phyloP scores from a whole-genome alignment of 2,113 vertebrate genomes.

The Falco punctatus region DNA sequence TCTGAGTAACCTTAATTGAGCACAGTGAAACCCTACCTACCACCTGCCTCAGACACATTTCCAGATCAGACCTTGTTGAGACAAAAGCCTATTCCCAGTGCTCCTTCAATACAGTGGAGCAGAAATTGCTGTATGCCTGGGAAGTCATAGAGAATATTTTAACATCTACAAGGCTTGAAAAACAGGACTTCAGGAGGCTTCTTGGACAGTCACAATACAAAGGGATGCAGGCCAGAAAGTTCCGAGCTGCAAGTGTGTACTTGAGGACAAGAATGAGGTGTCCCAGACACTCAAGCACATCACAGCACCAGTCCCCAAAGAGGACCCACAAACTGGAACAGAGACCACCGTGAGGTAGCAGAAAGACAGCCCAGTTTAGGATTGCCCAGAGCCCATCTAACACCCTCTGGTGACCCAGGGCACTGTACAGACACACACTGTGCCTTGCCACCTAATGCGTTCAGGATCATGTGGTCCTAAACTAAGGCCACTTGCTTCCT shows the following conservation, averaged over 20 bases:
- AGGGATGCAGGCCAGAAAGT: neutral
- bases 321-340: neutral
- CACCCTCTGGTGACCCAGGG: neutral
- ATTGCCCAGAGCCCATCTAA: neutral
- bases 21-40: neutral
- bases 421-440: neutral
- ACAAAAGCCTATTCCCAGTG: neutral
- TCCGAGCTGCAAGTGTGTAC: neutral
- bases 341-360: neutral
- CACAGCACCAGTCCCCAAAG: neutral
- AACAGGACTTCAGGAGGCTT: neutral
- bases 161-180: neutral
- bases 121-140: neutral
- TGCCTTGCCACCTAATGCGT: neutral
- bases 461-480: neutral
- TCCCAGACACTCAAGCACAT: neutral
- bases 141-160: neutral
- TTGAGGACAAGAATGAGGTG: neutral
- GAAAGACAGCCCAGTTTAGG: neutral
- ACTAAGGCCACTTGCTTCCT: neutral
- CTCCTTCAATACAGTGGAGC: neutral
- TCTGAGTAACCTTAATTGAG: neutral
- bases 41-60: neutral
- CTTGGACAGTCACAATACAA: neutral
- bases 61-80: neutral